A percentile compares a stretch with the other conserved stretches of the same genome.
Evolutionary conservation across 2,888 invertebrate species (phyloP).

Genomic region (Serrognathus titanus): DNA sequence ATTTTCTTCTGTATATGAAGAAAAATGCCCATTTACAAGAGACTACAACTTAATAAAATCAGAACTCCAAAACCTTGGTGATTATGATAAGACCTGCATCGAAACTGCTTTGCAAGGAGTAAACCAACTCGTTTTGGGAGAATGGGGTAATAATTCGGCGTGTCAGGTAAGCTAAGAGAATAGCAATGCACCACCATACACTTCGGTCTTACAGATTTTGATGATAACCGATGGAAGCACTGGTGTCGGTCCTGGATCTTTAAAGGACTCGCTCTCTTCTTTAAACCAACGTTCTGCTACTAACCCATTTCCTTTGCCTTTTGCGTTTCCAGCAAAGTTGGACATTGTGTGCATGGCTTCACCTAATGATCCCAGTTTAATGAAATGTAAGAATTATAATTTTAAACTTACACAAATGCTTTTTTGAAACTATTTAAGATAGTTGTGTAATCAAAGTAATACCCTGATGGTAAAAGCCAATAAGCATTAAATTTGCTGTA

Average conservation of each 20-base stretch:
- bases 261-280: constrained; percentile 56
- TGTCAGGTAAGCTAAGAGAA: constrained; percentile 62
- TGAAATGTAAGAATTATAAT: constrained; percentile 40
- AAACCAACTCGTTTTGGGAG: constrained; percentile 73
- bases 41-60: constrained; percentile 79
- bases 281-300: constrained; percentile 48
- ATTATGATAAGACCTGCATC: constrained; percentile 83
- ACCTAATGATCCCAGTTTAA: constrained; percentile 59
- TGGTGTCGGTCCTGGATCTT: constrained; percentile 63
- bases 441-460: no score
- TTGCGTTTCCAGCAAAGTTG: constrained; percentile 77
- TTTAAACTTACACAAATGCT: no score
- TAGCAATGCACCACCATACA: background rate
- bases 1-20: constrained; percentile 50
- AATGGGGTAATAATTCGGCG: constrained; percentile 87
- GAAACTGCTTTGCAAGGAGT: constrained; percentile 77
- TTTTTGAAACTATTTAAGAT: no score
- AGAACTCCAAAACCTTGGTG: constrained; percentile 73
- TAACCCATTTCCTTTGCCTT: constrained; percentile 67
- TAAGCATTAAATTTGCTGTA: no score
- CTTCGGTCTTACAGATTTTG: constrained; percentile 52
- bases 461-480: no score
- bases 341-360: constrained; percentile 69
- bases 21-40: constrained; percentile 81
- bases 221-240: constrained; percentile 74